Conservation (phyloP, 2,888 invertebrate species). For the Apamea crenata region DNA sequence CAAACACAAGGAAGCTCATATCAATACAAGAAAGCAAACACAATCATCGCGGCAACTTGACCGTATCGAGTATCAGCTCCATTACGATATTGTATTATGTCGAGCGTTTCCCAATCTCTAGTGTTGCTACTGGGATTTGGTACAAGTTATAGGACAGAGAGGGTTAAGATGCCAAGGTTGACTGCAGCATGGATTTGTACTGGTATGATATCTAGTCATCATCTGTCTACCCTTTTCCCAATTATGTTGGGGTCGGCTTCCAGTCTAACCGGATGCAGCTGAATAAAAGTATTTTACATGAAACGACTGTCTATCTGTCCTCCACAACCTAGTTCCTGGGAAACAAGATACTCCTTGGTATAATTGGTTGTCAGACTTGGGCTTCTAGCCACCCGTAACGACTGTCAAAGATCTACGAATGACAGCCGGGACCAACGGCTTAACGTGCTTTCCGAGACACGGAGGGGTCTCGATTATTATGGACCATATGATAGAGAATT, state of each 20-base stretch:
- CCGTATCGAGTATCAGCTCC: constrained; percentile 60
- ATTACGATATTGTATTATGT: constrained; percentile 65
- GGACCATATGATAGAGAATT: background rate
- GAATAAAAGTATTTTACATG: background rate
- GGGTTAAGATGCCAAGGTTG: background rate
- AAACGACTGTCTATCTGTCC: background rate
- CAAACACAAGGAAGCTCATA: constrained; percentile 37
- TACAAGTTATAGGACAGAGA: constrained; percentile 42
- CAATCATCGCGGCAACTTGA: constrained; percentile 53
- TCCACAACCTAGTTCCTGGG: background rate
- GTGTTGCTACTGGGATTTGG: constrained; percentile 25
- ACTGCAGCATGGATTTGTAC: background rate
- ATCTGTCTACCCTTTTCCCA: background rate
- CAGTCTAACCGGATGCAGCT: background rate
- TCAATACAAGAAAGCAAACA: constrained; percentile 48
- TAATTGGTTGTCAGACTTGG: background rate
- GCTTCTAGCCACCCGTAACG: background rate
- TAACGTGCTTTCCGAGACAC: background rate
- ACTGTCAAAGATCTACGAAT: background rate
- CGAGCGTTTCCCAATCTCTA: constrained; percentile 63
- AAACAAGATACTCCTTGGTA: background rate
- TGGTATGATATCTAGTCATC: background rate
- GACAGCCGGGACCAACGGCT: background rate
- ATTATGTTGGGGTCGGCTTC: background rate
- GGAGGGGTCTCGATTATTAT: background rate